A percentile compares a stretch with the other conserved stretches of the same genome.
Conservation (phyloP, 2,888 invertebrate genomes). For the Leptinotarsa peninsularis region DNA sequence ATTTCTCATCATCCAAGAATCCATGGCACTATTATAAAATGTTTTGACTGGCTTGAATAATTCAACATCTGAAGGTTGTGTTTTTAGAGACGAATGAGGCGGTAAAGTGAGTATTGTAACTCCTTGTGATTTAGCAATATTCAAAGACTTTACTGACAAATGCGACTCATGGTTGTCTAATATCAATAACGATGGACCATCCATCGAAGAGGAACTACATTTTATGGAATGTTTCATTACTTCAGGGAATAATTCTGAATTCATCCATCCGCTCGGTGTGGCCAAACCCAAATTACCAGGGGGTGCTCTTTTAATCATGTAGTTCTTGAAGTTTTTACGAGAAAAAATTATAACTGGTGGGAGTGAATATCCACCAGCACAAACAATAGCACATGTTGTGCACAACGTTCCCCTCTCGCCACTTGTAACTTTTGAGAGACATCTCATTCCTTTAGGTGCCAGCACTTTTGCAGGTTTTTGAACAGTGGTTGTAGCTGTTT, state of each 20-base stretch:
- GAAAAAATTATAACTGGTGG: constrained; percentile 19
- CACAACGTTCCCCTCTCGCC: constrained; percentile 18
- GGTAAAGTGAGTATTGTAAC: constrained; percentile 62
- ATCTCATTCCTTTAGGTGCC: constrained; percentile 28
- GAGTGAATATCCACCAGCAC: constrained; percentile 23
- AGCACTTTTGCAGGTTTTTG: constrained; percentile 23
- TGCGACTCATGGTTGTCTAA: constrained; percentile 22
- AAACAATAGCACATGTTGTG: constrained; percentile 19
- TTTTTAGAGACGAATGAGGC: constrained; percentile 60
- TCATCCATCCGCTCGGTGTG: constrained; percentile 25
- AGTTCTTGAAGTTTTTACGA: constrained; percentile 19
- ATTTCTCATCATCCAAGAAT: constrained; percentile 27
- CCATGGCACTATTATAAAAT: constrained; percentile 23
- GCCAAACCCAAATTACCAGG: constrained; percentile 37
- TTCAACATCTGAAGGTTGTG: constrained; percentile 56
- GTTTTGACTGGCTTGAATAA: constrained; percentile 39
- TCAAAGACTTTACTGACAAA: constrained; percentile 18
- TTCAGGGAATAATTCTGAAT: background rate
- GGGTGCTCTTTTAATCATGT: constrained; percentile 17
- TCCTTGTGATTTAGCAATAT: constrained; percentile 57
- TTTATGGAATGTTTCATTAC: constrained; percentile 25
- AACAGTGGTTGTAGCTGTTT: background rate
- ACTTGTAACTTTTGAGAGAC: constrained; percentile 29
- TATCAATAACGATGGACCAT: background rate
- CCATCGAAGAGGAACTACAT: constrained; percentile 11